Evolutionary conservation across 2,113 vertebrate species (phyloP).

Genomic region (Oreochromis aureus): DNA sequence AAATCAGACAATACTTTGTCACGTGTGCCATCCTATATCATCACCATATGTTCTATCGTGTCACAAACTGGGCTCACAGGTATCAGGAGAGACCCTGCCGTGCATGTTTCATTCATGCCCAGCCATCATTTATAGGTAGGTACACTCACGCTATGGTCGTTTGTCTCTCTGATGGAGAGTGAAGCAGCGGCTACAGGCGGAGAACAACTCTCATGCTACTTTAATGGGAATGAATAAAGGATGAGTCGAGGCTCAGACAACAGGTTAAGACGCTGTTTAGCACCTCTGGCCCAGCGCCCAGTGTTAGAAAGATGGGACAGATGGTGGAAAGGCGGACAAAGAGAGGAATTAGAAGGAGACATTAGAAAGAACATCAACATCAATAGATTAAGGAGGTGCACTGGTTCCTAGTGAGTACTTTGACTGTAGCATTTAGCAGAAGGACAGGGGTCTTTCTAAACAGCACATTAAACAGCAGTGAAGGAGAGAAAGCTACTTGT

Average conservation of each 20-base stretch:
- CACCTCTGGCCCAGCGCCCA: conserved; percentile 48
- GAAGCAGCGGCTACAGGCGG: conserved; percentile 16
- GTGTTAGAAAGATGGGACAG: not conserved
- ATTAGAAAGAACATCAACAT: not conserved
- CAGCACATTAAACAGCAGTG: not conserved
- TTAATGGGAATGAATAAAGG: conserved; percentile 65
- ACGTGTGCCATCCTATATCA: not conserved
- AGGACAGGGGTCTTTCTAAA: not conserved
- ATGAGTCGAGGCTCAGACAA: conserved; percentile 55
- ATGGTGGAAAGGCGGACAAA: not conserved
- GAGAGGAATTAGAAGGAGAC: not conserved
- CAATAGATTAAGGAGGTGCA: not conserved
- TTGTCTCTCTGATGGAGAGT: conserved; percentile 54
- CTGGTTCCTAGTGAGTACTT: not conserved
- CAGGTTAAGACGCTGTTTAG: conserved; percentile 53
- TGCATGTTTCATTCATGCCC: conserved; percentile 26
- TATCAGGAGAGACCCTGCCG: not conserved
- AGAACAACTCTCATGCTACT: conserved; percentile 53
- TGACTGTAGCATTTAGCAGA: not conserved
- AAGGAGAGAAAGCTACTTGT: conserved; percentile 25
- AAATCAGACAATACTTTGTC: not conserved
- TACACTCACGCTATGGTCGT: conserved; percentile 13
- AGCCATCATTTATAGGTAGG: conserved; percentile 7
- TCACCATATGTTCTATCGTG: not conserved
- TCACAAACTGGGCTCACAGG: not conserved